phyloP scores from a whole-genome alignment of 2,113 vertebrate species.

The Lophochroa leadbeateri region DNA sequence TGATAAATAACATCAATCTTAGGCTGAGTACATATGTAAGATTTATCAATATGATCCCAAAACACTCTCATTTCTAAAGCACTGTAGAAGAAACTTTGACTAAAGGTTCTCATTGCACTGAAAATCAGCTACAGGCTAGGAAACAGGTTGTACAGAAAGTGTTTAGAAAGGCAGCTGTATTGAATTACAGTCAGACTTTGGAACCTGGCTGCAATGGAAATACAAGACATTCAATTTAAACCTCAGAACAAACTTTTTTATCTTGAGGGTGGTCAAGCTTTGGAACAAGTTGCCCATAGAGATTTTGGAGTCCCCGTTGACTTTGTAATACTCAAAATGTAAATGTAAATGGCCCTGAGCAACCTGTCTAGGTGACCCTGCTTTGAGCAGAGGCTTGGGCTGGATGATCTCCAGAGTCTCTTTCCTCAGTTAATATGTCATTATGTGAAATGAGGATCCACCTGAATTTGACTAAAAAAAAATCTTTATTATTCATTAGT shows the following conservation, averaged over 20 bases:
- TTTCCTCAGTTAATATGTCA: background rate
- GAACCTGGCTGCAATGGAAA: background rate
- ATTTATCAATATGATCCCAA: background rate
- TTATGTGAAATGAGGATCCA: background rate
- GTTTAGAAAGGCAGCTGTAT: background rate
- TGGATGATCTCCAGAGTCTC: background rate
- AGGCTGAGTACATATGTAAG: background rate
- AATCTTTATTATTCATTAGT: background rate
- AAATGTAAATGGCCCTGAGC: background rate
- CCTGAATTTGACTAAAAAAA: background rate
- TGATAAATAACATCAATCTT: background rate
- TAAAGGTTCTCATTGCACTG: background rate
- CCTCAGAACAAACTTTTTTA: background rate
- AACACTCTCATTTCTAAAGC: background rate
- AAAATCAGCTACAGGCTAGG: background rate
- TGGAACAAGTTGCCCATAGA: background rate
- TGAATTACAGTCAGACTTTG: background rate
- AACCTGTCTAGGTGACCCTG: background rate
- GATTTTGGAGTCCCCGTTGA: rapidly evolving
- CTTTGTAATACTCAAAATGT: rapidly evolving
- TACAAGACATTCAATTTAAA: background rate
- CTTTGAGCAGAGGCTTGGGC: background rate
- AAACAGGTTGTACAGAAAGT: background rate
- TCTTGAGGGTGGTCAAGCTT: background rate
- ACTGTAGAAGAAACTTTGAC: background rate